Evolutionary conservation across 2,888 invertebrate genomes (phyloP), one percentile per base, ranked within the genome.

Genomic region (Heliothis peltigera): DNA sequence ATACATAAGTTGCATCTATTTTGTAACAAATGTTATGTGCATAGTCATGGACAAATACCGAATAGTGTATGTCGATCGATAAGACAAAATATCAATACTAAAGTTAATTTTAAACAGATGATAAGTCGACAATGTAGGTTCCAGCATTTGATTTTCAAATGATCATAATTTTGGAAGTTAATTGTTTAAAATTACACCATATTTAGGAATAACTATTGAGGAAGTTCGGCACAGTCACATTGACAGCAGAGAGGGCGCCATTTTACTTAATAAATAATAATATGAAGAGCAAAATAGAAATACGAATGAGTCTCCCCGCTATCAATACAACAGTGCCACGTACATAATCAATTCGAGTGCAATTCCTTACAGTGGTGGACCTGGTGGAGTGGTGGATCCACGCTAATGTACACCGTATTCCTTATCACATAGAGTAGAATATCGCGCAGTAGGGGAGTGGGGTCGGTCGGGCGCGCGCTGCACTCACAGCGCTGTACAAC

Each of bases 321-420:
- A 0, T 22, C 74, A 67, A 15, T 43, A 54, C 17, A 51, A 32
- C 12, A 12, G 58, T 39, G 64, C 15, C 35, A 58, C 43, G 48
- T 62, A 76, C 56, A 56, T 55, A 71, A 54, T 76, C 68, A 75
- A 75, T 73, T 77, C 72, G 56, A 69, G 72, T 65, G 73, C 79
- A 81, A 80, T 83, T 82, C 80, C 82, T 72, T 76, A 70, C 48
- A 62, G 66, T 71, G 57, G 8, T 21, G 52, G 21, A 51, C 46
- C 25, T 17, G 12, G 48, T 49, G 48, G 44, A 35, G 49, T 21
- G 51, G 46, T 25, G 48, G 52, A 55, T 28, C n/a, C 18, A 53
- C 54, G 54, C 32, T 43, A 70, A 46, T 55, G 58, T 55, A 32
- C 18, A 53, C 59, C 35, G 48, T 77, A 54, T 47, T 0, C 0